These are phyloP conservation scores for Gracilinanus agilis DNA, from an alignment of 2,113 vertebrate genomes.

Conservation along the genomic window DNA sequence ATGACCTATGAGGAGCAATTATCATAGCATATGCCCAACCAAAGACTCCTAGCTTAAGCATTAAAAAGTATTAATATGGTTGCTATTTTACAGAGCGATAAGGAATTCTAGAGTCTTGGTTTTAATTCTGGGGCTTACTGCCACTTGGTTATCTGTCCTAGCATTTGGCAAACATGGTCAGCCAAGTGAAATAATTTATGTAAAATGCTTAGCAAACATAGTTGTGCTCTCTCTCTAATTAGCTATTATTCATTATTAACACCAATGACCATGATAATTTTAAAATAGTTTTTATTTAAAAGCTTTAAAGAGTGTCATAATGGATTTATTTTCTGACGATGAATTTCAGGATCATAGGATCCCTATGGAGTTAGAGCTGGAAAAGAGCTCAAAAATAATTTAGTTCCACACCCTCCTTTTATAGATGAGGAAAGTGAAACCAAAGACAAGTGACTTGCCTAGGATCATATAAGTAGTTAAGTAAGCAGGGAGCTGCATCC, in stretches of 20 bases:
- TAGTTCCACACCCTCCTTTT: background rate
- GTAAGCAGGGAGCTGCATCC: background rate
- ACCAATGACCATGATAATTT: background rate
- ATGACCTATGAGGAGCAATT: background rate
- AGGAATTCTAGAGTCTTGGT: background rate
- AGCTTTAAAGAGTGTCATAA: background rate
- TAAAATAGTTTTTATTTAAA: background rate
- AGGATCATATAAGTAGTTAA: background rate
- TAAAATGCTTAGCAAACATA: too few species aligned
- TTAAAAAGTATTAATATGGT: background rate
- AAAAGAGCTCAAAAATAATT: background rate
- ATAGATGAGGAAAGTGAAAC: background rate
- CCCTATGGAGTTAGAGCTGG: background rate
- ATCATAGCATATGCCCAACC: background rate
- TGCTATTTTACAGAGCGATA: background rate
- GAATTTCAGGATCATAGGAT: background rate
- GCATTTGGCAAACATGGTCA: background rate
- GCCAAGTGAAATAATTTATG: too few species aligned
- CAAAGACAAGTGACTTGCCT: background rate
- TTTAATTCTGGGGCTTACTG: background rate
- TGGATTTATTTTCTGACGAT: conserved; percentile 12
- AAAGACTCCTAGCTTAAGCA: background rate
- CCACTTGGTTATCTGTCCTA: background rate
- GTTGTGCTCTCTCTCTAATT: background rate
- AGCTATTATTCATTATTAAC: background rate